Percentiles rank a stretch among this genome's conserved stretches.
phyloP scores from a whole-genome alignment of 2,113 vertebrate genomes.

The Ceuthmochares aereus region DNA sequence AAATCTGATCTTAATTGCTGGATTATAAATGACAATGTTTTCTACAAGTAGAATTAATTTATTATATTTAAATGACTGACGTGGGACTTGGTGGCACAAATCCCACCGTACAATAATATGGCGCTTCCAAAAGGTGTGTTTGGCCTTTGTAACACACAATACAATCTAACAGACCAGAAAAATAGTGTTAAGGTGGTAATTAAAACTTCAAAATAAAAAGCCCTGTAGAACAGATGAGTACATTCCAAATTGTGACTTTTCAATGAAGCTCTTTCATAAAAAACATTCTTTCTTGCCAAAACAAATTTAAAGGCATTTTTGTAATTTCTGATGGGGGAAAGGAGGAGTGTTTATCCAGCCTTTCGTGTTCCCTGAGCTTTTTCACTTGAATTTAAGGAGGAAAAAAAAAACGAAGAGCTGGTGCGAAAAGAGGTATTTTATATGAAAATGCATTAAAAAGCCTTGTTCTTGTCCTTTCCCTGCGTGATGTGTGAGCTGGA shows the following conservation, averaged over 20 bases:
- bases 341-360: slow-evolving; percentile 54
- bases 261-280: slow-evolving; percentile 70
- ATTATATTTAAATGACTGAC: neutral
- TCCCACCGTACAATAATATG: neutral
- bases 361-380: slow-evolving; percentile 41
- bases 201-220: neutral
- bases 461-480: neutral
- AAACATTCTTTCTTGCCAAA: slow-evolving; percentile 67
- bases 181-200: slow-evolving; percentile 51
- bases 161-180: slow-evolving; percentile 5
- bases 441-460: neutral
- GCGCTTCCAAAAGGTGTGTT: slow-evolving; percentile 19
- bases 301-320: slow-evolving; percentile 68
- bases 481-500: neutral
- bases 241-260: slow-evolving; percentile 58
- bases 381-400: neutral
- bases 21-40: slow-evolving; percentile 33
- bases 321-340: slow-evolving; percentile 53
- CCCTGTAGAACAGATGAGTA: neutral
- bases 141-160: neutral
- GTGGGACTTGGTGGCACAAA: neutral
- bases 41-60: slow-evolving; percentile 48
- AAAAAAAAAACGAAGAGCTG: neutral
- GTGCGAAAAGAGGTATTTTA: neutral
- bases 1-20: slow-evolving; percentile 58